Conservation (phyloP, 2,888 invertebrate genomes). For the Crematogaster levior region DNA sequence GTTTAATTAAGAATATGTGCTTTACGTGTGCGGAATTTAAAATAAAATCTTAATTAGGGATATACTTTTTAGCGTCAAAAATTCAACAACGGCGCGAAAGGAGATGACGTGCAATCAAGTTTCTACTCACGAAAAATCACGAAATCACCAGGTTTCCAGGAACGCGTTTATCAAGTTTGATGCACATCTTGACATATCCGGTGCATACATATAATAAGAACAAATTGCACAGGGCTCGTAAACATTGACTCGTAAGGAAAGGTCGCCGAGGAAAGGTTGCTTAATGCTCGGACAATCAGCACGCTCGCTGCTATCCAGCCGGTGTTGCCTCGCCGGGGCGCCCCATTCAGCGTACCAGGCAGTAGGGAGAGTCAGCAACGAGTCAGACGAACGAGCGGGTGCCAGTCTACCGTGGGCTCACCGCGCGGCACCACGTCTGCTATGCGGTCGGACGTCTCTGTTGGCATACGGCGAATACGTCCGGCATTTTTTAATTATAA, state of each 20-base stretch:
- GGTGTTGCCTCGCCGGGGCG: conserved; percentile 57
- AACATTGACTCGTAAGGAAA: conserved; percentile 31
- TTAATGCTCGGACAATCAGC: conserved; percentile 17
- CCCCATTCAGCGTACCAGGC: conserved; percentile 59
- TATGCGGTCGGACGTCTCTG: conserved; percentile 4
- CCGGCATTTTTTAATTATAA: not conserved
- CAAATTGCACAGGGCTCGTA: conserved; percentile 34
- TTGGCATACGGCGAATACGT: not conserved
- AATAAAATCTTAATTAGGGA: not conserved
- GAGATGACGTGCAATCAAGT: not conserved
- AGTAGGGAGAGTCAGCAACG: conserved; percentile 83
- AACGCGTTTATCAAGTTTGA: not conserved
- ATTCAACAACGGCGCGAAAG: not conserved
- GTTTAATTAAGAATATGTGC: not conserved
- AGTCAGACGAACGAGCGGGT: conserved; percentile 82
- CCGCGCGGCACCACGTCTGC: conserved; percentile 80
- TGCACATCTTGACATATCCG: not conserved
- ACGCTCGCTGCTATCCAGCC: conserved; percentile 60
- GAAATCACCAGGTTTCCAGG: not conserved
- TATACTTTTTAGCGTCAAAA: not conserved
- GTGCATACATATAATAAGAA: conserved; percentile 27
- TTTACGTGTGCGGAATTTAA: not conserved
- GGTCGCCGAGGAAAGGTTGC: conserved; percentile 28
- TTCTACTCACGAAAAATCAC: not conserved
- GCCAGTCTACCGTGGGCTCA: conserved; percentile 84